Evolutionary conservation across 1,140 invertebrate genomes (phyloP), one percentile per base, ranked within the genome.

Genomic region (Tetramorium simillimum): DNA sequence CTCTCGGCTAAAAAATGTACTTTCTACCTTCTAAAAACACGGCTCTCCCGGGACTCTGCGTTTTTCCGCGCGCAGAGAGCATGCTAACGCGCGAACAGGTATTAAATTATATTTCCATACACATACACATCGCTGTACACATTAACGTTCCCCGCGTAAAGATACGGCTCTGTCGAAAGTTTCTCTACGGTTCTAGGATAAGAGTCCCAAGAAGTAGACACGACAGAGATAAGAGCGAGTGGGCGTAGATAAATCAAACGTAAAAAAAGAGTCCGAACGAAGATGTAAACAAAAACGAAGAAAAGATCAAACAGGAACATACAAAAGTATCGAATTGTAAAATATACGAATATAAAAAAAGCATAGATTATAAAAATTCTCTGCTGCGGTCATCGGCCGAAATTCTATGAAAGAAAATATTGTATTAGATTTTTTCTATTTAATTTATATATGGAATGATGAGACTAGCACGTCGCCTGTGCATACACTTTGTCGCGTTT

Each of bases 41-140:
- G 46, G 16, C 43, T 73, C 28, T 62, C 28, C 33, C 56, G 49
- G 21, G 18, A 53, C 18, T 65, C 21, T 65, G 18, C 49, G 60
- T 60, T 63, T 46, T 49, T 58, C 78, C 80, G 58, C 75, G 62
- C 56, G 53, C 63, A 88, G 76, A 90, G 73, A 88, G 62, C 89
- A 90, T 90, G 89, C 89, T 90, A 82, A 88, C 86, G 90, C 86
- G 90, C 70, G 80, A 56, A 73, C 65, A 86, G 65, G 21, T 67
- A 84, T 46, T 82, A 77, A 85, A 58, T 53, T 56, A 12, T 77
- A 78, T 12, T 33, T 69, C 24, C 18, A 80, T 46, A 73, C 69
- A 82, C 53, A 84, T 60, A 67, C 62, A 72, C 40, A 82, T 72
- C 33, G 10, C 46, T 24, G 18, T 73, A 82, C 53, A 73, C 37